These are phyloP conservation scores for Emydoidea blandingii DNA, from an alignment of 2,797 vertebrate genomes.

Conservation along the genomic window DNA sequence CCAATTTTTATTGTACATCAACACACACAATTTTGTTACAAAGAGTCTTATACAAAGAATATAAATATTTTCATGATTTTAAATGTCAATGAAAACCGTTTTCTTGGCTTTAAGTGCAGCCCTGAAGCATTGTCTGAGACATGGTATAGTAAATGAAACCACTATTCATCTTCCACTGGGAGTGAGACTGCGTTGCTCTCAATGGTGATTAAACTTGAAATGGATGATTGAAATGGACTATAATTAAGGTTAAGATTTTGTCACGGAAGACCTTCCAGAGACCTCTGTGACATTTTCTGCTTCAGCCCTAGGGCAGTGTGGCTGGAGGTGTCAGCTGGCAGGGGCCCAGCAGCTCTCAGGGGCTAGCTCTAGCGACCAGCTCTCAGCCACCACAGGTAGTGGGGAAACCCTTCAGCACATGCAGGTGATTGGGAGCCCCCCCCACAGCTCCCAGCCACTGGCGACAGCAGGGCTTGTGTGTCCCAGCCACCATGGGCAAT, in stretches of 20 bases:
- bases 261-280: too few species aligned
- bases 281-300: too few species aligned
- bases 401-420: too few species aligned
- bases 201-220: slow-evolving; percentile 22
- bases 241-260: not conserved
- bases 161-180: slow-evolving; percentile 17
- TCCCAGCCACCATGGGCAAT: too few species aligned
- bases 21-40: slow-evolving; percentile 40
- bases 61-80: slow-evolving; percentile 55
- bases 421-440: too few species aligned
- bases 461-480: too few species aligned
- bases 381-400: too few species aligned
- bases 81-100: not conserved
- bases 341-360: too few species aligned
- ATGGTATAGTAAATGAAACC: slow-evolving; percentile 46
- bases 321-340: too few species aligned
- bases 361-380: too few species aligned
- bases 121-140: slow-evolving; percentile 61
- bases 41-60: slow-evolving; percentile 50
- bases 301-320: too few species aligned
- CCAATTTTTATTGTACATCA: slow-evolving; percentile 66
- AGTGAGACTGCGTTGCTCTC: slow-evolving; percentile 26
- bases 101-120: not conserved
- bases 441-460: too few species aligned
- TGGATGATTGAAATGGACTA: slow-evolving; percentile 23